phyloP scores from a whole-genome alignment of 2,888 invertebrate genomes.

The Ochropacha duplaris region DNA sequence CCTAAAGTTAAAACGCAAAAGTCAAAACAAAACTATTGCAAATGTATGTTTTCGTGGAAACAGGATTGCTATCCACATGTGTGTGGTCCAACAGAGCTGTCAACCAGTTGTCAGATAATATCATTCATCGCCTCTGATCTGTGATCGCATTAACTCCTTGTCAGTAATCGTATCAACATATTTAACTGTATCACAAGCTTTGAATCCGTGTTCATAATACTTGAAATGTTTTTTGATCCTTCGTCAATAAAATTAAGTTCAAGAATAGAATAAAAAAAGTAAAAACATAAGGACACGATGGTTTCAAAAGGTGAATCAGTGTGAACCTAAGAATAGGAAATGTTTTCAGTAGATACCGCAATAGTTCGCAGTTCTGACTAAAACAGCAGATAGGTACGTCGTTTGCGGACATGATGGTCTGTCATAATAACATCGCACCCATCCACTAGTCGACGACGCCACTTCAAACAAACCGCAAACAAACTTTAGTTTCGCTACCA shows the following conservation, averaged over 20 bases:
- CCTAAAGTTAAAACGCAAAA: neutral
- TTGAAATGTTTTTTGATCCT: slow-evolving; percentile 42
- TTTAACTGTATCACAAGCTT: slow-evolving; percentile 18
- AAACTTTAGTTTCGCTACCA: slow-evolving; percentile 27
- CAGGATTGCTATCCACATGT: slow-evolving; percentile 4
- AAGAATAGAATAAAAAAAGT: slow-evolving; percentile 6
- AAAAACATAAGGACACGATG: neutral
- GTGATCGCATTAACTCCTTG: slow-evolving; percentile 42
- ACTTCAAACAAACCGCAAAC: slow-evolving; percentile 58
- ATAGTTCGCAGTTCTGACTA: slow-evolving; percentile 14
- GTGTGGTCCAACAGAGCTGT: slow-evolving; percentile 62
- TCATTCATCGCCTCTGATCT: slow-evolving; percentile 50
- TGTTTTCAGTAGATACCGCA: slow-evolving; percentile 20
- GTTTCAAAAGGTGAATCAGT: neutral
- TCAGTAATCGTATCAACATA: slow-evolving; percentile 48
- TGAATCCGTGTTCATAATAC: slow-evolving; percentile 19
- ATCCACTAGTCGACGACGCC: slow-evolving; percentile 40
- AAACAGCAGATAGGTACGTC: slow-evolving; percentile 26
- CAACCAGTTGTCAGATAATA: slow-evolving; percentile 58
- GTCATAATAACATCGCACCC: slow-evolving; percentile 61
- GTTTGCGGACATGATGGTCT: slow-evolving; percentile 42
- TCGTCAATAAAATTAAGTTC: neutral
- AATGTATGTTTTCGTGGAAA: slow-evolving; percentile 4
- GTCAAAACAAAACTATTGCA: neutral
- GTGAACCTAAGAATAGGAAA: slow-evolving; percentile 10